A percentile compares a stretch with the other conserved stretches of the same genome.
Conservation (phyloP, 2,797 vertebrate genomes). For the Malacoctenus gilli region DNA sequence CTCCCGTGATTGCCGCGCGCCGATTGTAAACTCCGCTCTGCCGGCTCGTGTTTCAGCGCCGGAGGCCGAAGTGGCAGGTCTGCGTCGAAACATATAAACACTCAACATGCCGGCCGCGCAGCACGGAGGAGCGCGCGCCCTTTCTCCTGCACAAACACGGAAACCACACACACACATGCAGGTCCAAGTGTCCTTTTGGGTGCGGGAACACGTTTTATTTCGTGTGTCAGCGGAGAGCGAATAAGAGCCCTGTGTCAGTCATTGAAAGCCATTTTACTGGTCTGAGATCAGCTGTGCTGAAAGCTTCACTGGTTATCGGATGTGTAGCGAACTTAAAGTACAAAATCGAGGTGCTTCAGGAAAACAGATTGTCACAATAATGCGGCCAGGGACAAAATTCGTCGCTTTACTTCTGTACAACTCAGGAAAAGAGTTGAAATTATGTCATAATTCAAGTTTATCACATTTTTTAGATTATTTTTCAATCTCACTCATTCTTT, state of each 20-base stretch:
- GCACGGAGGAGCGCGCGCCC: constrained; percentile 35
- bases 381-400: too few species aligned
- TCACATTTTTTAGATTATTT: too few species aligned
- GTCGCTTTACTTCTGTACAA: too few species aligned
- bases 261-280: constrained; percentile 10
- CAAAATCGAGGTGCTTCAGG: too few species aligned
- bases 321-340: too few species aligned
- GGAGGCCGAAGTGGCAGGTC: constrained; percentile 58
- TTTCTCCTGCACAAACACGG: constrained; percentile 24
- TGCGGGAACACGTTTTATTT: not conserved
- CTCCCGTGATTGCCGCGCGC: constrained; percentile 59
- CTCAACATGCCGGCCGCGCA: constrained; percentile 28
- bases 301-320: not conserved
- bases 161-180: constrained; percentile 12
- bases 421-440: too few species aligned
- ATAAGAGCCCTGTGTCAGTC: constrained; percentile 12
- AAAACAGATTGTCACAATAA: too few species aligned
- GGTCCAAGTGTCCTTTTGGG: not conserved
- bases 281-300: constrained; percentile 12
- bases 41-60: constrained; percentile 68
- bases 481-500: too few species aligned
- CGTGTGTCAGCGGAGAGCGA: not conserved
- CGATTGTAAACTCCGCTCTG: constrained; percentile 58
- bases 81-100: constrained; percentile 64
- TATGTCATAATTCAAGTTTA: too few species aligned